phyloP scores from a whole-genome alignment of 2,888 invertebrate genomes.

The Folsomia manolachei region DNA sequence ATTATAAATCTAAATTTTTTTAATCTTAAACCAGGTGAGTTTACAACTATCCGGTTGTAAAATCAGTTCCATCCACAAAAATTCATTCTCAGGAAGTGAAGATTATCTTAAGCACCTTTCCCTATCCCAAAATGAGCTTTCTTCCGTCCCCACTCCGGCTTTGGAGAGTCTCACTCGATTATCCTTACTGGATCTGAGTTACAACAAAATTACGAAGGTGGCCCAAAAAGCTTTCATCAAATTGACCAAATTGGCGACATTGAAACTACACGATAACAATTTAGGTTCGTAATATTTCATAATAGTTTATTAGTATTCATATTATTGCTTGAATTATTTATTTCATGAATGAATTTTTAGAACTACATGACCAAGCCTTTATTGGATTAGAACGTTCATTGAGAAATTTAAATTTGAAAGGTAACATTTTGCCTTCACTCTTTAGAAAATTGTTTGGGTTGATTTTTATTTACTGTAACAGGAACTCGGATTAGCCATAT shows the following conservation, averaged over 20 bases:
- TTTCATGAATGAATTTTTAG: no score
- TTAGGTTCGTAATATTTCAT: no score
- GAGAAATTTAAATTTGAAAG: conserved; percentile 86
- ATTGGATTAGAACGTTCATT: conserved; percentile 75
- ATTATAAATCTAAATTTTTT: no score
- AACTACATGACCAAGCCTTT: conserved; percentile 59
- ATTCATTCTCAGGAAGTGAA: conserved; percentile 81
- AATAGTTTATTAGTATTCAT: no score
- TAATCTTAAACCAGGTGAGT: conserved; percentile 61
- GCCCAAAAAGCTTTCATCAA: conserved; percentile 73
- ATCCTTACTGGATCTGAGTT: conserved; percentile 77
- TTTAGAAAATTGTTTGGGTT: neutral
- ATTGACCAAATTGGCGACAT: conserved; percentile 69
- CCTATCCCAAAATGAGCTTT: conserved; percentile 61
- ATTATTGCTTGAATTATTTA: no score
- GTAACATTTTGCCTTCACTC: conserved; percentile 53
- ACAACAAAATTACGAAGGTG: conserved; percentile 71
- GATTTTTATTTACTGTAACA: conserved; percentile 21
- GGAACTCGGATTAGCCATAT: conserved; percentile 71
- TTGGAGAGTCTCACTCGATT: conserved; percentile 67
- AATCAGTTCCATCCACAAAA: conserved; percentile 67
- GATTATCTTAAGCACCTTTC: conserved; percentile 45
- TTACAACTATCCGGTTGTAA: conserved; percentile 80
- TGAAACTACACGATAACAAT: conserved; percentile 85
- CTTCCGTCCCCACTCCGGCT: conserved; percentile 72